phyloP scores from a whole-genome alignment of 2,113 vertebrate species.

The Lamprologus tigripictilis region DNA sequence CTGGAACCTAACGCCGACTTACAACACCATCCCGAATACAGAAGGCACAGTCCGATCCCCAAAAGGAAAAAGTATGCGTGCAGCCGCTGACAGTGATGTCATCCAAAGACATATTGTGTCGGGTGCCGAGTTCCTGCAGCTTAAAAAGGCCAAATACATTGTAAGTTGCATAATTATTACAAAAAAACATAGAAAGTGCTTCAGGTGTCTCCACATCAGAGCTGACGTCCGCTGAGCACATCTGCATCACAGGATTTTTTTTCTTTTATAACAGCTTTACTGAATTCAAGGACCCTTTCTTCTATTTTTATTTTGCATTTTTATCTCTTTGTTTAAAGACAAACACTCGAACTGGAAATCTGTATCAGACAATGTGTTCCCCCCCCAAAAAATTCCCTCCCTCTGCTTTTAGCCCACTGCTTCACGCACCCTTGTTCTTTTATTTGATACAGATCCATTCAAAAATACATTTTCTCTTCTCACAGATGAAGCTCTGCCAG shows the following conservation, averaged over 20 bases:
- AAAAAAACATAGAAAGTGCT: not conserved
- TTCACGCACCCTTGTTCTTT: not conserved
- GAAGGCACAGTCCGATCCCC: not conserved
- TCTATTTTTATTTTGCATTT: not conserved
- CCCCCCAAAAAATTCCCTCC: fast-evolving
- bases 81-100: not conserved
- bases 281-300: not conserved
- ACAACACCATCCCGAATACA: not conserved
- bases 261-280: not conserved
- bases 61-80: not conserved
- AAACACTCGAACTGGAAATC: not conserved
- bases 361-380: not conserved
- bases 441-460: not conserved
- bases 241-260: not conserved
- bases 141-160: not conserved
- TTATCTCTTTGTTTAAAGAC: not conserved
- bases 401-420: not conserved
- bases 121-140: not conserved
- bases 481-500: not conserved
- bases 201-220: not conserved
- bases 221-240: not conserved
- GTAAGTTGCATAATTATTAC: not conserved
- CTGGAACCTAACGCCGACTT: not conserved
- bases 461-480: not conserved
- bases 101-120: not conserved